These are phyloP conservation scores for Urocolius indicus DNA, from an alignment of 2,113 vertebrate species.

Conservation along the genomic window DNA sequence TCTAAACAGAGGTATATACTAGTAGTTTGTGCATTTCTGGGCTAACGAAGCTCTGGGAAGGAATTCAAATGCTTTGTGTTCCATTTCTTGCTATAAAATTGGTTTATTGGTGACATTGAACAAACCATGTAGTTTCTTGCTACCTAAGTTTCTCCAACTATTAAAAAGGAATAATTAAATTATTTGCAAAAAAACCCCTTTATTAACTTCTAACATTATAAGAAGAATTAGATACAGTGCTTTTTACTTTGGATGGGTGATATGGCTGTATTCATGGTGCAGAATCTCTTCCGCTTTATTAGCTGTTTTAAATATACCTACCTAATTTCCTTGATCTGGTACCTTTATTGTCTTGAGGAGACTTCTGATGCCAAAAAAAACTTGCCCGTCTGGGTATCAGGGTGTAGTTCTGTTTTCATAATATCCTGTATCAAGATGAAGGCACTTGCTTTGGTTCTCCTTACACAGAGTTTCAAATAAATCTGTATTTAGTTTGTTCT, in stretches of 20 bases:
- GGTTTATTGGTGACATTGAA: neutral
- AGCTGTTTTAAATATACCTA: constrained; percentile 17
- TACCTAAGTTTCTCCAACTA: neutral
- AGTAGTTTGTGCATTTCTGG: neutral
- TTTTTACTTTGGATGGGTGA: neutral
- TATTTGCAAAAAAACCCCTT: neutral
- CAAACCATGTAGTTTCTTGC: neutral
- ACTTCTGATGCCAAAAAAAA: constrained; percentile 38
- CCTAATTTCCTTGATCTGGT: constrained; percentile 48
- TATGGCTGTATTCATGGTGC: neutral
- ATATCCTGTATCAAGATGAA: constrained; percentile 13
- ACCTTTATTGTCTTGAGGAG: constrained; percentile 33
- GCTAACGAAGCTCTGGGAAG: neutral
- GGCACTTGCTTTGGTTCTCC: constrained; percentile 3
- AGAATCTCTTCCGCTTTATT: neutral
- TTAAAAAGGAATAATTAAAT: neutral
- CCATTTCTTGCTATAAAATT: neutral
- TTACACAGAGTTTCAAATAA: constrained; percentile 21
- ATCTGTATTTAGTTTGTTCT: constrained; percentile 55
- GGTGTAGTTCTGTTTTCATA: constrained; percentile 11
- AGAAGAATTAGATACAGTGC: neutral
- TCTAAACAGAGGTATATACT: neutral
- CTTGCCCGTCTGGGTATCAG: constrained; percentile 54
- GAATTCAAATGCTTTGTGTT: neutral
- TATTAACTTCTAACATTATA: neutral